Base-by-base conservation (phyloP, 2,888 invertebrate genomes). In the Lasioglossum calceatum region DNA sequence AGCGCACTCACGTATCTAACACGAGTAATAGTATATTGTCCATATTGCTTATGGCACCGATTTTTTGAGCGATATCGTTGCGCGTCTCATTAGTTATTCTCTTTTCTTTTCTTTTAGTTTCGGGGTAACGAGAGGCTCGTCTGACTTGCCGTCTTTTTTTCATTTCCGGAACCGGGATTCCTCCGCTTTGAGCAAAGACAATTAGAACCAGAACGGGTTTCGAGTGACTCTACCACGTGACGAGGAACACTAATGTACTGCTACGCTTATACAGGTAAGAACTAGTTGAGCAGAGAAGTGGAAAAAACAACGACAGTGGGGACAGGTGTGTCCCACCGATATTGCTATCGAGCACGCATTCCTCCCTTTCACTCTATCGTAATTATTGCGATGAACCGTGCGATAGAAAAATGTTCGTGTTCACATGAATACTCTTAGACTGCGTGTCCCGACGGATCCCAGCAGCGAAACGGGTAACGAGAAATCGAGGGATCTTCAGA, bases 31-130 rank as follows among this genome's bases (percentile, higher is more conserved):
- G 75, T 88, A 93, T 93, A 94, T 93, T 93, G 93, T 93, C 92
- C 90, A 92, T 93, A 94, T 94, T 94, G 93, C 93, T 93, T 93
- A 91, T 92, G 91, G 92, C 92, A 92, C 89, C 91, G 87, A 91
- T 87, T 86, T 92, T 67, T 93, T 91, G 93, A 94, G 93, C 93
- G 91, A 91, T 91, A 90, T 87, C 84, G 81, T 88, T 88, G 85
- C 80, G 84, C 84, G 77, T 64, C n/a, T 58, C 58, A 58, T 58
- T 58, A 58, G n/a, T 58, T 61, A 23, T 67, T 32, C 36, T 16
- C 67, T 39, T 36, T 19, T 54, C 50, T 14, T 32, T 61, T 36
- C 74, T 14, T 50, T 27, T 27, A 19, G 64, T 54, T 32, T 58
- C 67, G 76, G 67, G 77, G 36, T 36, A 19, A 39, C 50, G 77